These are phyloP conservation scores for Nephrotoma appendiculata DNA, from an alignment of 2,888 invertebrate genomes.

Conservation along the genomic window DNA sequence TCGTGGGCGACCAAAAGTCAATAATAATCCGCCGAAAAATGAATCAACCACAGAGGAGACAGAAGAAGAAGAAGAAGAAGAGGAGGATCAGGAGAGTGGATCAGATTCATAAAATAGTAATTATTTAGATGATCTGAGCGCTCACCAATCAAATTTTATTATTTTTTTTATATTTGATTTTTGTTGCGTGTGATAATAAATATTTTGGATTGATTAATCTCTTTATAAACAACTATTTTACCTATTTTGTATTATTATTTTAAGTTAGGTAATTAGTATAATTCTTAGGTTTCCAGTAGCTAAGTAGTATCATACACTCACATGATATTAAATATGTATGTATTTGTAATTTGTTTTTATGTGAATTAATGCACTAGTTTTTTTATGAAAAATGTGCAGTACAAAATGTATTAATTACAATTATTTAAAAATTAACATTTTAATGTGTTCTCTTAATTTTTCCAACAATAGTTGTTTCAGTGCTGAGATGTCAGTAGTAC, in stretches of 20 bases:
- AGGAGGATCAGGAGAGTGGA: slow-evolving; percentile 17
- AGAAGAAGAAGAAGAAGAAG: slow-evolving; percentile 17
- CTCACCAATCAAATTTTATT: background rate
- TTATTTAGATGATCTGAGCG: background rate
- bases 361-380: too few species aligned
- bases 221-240: background rate
- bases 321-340: too few species aligned
- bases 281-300: background rate
- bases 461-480: too few species aligned
- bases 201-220: background rate
- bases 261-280: background rate
- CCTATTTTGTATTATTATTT: background rate
- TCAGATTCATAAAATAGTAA: slow-evolving; percentile 14
- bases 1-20: slow-evolving; percentile 2
- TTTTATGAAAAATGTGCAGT: too few species aligned
- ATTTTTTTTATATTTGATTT: background rate
- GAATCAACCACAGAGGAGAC: slow-evolving; percentile 17
- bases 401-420: too few species aligned
- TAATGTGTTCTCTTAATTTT: too few species aligned
- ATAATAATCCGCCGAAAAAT: slow-evolving; percentile 12
- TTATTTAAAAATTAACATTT: too few species aligned
- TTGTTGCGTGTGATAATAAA: background rate
- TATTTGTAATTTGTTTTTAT: too few species aligned
- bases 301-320: too few species aligned
- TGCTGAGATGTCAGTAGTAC: too few species aligned